phyloP scores from a whole-genome alignment of 2,888 invertebrate species.

The Chymomyza amoena region DNA sequence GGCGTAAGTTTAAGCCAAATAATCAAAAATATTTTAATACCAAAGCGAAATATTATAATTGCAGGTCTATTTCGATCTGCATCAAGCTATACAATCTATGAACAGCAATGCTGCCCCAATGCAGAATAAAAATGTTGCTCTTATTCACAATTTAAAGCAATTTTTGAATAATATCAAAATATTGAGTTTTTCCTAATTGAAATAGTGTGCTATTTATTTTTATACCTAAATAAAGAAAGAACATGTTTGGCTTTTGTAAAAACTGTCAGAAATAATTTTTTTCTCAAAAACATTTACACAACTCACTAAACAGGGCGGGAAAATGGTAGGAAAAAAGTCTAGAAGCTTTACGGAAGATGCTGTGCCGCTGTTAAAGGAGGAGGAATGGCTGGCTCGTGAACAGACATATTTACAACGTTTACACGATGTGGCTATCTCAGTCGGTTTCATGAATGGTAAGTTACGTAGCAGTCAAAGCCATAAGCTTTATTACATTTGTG shows the following conservation, averaged over 20 bases:
- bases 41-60: not conserved
- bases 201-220: not conserved
- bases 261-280: slow-evolving; percentile 22
- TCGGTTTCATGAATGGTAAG: slow-evolving; percentile 52
- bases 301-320: not conserved
- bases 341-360: not conserved
- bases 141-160: slow-evolving; percentile 56
- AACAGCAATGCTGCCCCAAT: slow-evolving; percentile 48
- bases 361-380: slow-evolving; percentile 38
- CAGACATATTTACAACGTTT: slow-evolving; percentile 45
- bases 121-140: slow-evolving; percentile 51
- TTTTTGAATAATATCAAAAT: slow-evolving; percentile 56
- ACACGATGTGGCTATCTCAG: slow-evolving; percentile 48
- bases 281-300: not conserved
- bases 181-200: slow-evolving; percentile 66
- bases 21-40: too few relatives aligned
- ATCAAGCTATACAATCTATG: slow-evolving; percentile 65
- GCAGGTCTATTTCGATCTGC: slow-evolving; percentile 70
- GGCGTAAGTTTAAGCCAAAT: slow-evolving; percentile 46
- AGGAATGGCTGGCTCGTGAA: slow-evolving; percentile 50
- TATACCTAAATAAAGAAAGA: slow-evolving; percentile 6
- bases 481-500: not conserved
- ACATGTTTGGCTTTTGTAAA: not conserved
- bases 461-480: not conserved
- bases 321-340: not conserved